Base-by-base conservation (phyloP, 2,113 vertebrate genomes). In the Harpagus bidentatus region DNA sequence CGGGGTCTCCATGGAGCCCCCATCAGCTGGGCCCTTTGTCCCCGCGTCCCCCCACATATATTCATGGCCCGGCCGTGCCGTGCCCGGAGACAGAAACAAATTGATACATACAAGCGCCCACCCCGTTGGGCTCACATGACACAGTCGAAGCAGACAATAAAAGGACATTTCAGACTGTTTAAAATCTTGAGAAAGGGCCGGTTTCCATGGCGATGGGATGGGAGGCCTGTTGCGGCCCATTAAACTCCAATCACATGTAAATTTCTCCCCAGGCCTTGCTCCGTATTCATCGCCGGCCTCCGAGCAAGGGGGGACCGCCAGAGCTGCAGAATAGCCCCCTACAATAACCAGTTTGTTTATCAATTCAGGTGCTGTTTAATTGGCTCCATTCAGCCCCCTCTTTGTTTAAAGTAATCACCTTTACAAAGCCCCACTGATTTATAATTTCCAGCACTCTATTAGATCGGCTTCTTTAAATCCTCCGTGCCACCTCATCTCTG, bases 181-280 rank as follows among this genome's bases (percentile, higher is more conserved):
- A 98, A 99, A 99, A 99, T 98, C 98, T 98, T 98, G 98, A 98
- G 98, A 98, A 99, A 99, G 98, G 98, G 97, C 98, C 86, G 95
- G 98, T 99, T 97, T 90, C 98, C 98, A 97, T 97, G 97, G 98
- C 74, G 97, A 99, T 98, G 73, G 96, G 97, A 98, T 98, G 97
- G 96, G 95, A 97, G 93, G 98, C 98, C 97, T 86, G 97, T 97
- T 97, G 98, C 96, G 97, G 98, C 97, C 98, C 98, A 98, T 99
- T 99, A 99, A 99, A 99, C 98, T 99, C 98, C 98, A 99, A 99
- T 99, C 98, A 98, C 98, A 99, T 99, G 99, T 98, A 99, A 99
- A 99, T 98, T 97, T 98, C 97, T 97, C 98, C 98, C 47, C 95
- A 86, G 96, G 96, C 94, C 95, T 89, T 97, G 92, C 91, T 96